Percentiles rank a stretch among this genome's conserved stretches.
phyloP scores from a whole-genome alignment of 2,113 vertebrate genomes.

The Ceratotherium simum region DNA sequence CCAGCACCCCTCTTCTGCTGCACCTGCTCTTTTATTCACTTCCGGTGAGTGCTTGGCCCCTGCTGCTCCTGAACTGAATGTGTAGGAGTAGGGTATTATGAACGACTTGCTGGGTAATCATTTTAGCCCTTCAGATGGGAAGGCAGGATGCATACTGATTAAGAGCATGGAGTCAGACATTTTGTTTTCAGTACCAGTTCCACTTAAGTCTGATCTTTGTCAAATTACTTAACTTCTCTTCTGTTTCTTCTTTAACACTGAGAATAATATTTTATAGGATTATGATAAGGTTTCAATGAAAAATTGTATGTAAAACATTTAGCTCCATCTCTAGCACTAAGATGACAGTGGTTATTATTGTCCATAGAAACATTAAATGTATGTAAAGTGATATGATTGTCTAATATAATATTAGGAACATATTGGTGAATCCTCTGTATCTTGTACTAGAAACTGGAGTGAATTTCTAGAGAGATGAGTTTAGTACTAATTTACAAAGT shows the following conservation, averaged over 20 bases:
- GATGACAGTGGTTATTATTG: not conserved
- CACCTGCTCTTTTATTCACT: not conserved
- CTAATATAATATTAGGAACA: too few relatives aligned
- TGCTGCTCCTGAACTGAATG: too few relatives aligned
- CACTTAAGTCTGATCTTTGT: not conserved
- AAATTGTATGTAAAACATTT: not conserved
- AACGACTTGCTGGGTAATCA: too few relatives aligned
- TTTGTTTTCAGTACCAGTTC: not conserved
- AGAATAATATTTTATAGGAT: not conserved
- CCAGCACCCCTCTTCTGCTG: accelerated
- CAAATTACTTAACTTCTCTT: not conserved
- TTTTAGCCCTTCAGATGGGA: not conserved
- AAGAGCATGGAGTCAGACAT: not conserved
- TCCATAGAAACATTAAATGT: not conserved
- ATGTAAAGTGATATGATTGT: not conserved
- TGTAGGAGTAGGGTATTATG: not conserved
- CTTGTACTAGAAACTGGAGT: too few relatives aligned
- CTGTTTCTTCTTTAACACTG: not conserved
- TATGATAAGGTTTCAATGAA: not conserved
- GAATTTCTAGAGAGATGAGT: too few relatives aligned
- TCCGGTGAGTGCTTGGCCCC: not conserved
- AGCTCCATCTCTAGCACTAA: not conserved
- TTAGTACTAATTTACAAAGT: too few relatives aligned
- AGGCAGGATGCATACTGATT: not conserved
- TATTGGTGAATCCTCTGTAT: too few relatives aligned